A percentile compares a stretch with the other conserved stretches of the same genome.
Conservation (phyloP, 2,113 vertebrate species). For the Elephas maximus region DNA sequence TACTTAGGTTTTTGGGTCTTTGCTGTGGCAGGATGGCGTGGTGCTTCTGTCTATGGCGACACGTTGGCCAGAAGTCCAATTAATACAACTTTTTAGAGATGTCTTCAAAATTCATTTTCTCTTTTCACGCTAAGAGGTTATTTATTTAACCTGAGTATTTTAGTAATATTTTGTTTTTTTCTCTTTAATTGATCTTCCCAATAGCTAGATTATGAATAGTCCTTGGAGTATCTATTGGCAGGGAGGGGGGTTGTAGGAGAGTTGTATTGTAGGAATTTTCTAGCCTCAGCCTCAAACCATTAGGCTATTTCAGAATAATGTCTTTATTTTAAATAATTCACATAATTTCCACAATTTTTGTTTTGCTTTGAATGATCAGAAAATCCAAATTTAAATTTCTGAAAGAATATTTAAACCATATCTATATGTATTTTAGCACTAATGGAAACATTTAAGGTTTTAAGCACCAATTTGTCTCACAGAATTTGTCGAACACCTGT, state of each 20-base stretch:
- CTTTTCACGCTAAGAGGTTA: background rate
- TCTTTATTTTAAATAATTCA: constrained; percentile 11
- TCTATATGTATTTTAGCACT: background rate
- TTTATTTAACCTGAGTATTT: constrained; percentile 16
- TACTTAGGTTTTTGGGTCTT: no score
- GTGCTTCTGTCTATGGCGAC: no score
- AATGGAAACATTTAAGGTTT: constrained; percentile 25
- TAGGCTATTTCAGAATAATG: background rate
- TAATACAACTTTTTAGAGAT: background rate
- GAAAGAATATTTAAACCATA: constrained; percentile 11
- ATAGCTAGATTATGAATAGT: background rate
- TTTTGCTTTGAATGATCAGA: background rate
- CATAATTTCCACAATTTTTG: background rate
- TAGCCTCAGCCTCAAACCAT: background rate
- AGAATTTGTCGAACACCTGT: background rate
- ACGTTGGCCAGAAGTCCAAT: background rate
- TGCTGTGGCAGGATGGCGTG: no score
- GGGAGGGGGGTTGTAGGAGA: background rate
- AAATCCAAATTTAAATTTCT: constrained; percentile 25
- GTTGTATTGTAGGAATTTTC: background rate
- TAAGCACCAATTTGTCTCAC: background rate
- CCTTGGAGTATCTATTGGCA: background rate
- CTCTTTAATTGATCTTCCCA: background rate
- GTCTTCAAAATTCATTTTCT: background rate
- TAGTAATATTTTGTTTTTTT: background rate